Percentiles rank a stretch among this genome's conserved stretches.
These are phyloP conservation scores for Cosmorhoe ocellata DNA, from an alignment of 2,888 invertebrate genomes.

Conservation along the genomic window DNA sequence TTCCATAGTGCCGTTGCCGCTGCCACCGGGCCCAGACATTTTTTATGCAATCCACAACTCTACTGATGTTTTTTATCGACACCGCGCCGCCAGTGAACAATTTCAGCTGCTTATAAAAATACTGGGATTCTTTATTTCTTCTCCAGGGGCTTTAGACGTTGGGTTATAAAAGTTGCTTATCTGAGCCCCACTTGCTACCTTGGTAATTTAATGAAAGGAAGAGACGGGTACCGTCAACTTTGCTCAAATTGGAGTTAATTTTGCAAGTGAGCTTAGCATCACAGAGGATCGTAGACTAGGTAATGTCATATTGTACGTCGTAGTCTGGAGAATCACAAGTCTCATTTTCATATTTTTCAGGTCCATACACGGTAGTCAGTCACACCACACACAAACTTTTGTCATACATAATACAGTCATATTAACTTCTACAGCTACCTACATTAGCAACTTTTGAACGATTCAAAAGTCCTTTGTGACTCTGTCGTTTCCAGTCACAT, in stretches of 20 bases:
- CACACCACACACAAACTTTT: not conserved
- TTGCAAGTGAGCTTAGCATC: too few relatives aligned
- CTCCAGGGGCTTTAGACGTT: not conserved
- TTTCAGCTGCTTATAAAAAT: conserved; percentile 21
- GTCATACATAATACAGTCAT: not conserved
- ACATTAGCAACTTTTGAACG: not conserved
- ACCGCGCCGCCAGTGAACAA: conserved; percentile 19
- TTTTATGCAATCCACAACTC: conserved; percentile 74
- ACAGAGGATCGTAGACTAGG: too few relatives aligned
- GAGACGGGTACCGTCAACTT: too few relatives aligned
- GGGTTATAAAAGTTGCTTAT: not conserved
- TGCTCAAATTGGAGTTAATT: too few relatives aligned
- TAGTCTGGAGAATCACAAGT: too few relatives aligned
- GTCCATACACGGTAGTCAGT: too few relatives aligned
- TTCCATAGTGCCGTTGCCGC: conserved; percentile 33
- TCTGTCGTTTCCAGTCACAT: conserved; percentile 2
- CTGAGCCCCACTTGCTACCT: not conserved
- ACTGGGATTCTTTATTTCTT: conserved; percentile 12
- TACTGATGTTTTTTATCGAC: conserved; percentile 48
- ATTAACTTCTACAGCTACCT: not conserved
- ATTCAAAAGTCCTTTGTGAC: conserved; percentile 5
- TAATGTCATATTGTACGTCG: too few relatives aligned
- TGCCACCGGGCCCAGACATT: conserved; percentile 72
- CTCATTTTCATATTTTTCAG: too few relatives aligned
- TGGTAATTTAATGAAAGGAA: too few relatives aligned